Evolutionary conservation across 1,140 invertebrate genomes (phyloP).

Genomic region (Caerostris extrusa): DNA sequence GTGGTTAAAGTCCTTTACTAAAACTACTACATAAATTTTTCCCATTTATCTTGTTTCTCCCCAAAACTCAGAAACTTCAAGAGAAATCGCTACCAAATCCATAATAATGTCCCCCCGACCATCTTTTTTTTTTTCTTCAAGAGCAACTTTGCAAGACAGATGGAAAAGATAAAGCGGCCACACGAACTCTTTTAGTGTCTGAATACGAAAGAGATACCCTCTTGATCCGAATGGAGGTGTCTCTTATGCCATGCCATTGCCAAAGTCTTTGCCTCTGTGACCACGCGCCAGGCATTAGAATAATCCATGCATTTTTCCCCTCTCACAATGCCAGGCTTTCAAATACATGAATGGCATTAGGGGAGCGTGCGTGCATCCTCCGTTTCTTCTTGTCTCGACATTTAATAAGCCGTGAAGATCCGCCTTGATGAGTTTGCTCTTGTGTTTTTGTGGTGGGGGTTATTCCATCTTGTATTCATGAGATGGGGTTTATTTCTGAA

Average conservation of each 20-base stretch:
- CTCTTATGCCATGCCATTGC: background rate
- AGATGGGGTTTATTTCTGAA: background rate
- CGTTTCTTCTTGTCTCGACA: background rate
- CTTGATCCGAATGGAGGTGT: background rate
- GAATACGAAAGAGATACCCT: background rate
- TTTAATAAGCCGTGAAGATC: conserved; percentile 21
- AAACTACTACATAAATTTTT: too few species aligned
- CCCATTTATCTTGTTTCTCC: too few species aligned
- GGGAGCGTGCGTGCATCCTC: background rate
- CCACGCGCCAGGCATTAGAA: background rate
- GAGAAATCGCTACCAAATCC: too few species aligned
- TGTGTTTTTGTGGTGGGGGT: background rate
- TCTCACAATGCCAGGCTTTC: background rate
- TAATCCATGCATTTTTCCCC: background rate
- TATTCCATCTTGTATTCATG: conserved; percentile 6
- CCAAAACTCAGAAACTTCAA: too few species aligned
- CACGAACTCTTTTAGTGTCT: background rate
- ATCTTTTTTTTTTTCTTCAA: background rate
- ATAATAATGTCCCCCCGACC: background rate
- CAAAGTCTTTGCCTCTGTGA: background rate
- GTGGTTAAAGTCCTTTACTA: too few species aligned
- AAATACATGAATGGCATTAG: conserved; percentile 24
- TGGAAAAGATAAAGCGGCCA: background rate
- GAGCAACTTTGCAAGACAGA: background rate
- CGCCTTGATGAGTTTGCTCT: background rate